Evolutionary conservation across 2,888 invertebrate species (phyloP), one percentile per base, ranked within the genome.

Genomic region (Smittia sp.): DNA sequence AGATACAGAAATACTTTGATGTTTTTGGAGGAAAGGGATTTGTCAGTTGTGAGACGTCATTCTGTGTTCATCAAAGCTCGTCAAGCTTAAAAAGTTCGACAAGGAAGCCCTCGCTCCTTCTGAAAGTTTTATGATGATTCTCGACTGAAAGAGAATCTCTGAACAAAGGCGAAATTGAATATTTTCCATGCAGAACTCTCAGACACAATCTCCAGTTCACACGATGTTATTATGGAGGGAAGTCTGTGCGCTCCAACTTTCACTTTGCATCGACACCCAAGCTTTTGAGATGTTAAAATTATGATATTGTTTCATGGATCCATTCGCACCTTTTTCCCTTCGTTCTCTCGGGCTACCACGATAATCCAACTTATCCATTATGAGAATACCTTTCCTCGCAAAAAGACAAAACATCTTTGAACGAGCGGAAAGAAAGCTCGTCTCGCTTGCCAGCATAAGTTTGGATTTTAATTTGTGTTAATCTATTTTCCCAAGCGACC

Each of bases 401-500:
- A 46, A 15, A n/a, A 7, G 46, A 46, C 32, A 32, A 32, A 32
- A 46, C 46, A 46, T 46, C 46, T n/a, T 46, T n/a, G 32, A 32
- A 32, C 9, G 32, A 32, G n/a, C 46, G n/a, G 22, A 58, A 58
- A 58, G 13, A 58, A 58, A 58, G 6, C 58, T 58, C 22, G 22
- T 6, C 22, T 62, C 22, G 11, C 24, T 62, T 25, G 27, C 54
- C 18, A 24, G 15, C 72, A 72, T 62, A 72, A 62, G 72, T 72
- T 62, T 62, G 20, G 72, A 72, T 72, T 72, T 39, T 72, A 72
- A 72, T 72, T 72, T 62, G 62, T 72, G 62, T 72, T 72, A 62
- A 72, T 72, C 72, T 38, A 72, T 72, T 72, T 72, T 72, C 39
- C 62, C 72, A 38, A 24, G 58, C 72, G 20, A 38, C 72, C 38